Base-by-base conservation (phyloP, 35 echinoderm and acorn worm species). In the Holothuria glaberrima region DNA sequence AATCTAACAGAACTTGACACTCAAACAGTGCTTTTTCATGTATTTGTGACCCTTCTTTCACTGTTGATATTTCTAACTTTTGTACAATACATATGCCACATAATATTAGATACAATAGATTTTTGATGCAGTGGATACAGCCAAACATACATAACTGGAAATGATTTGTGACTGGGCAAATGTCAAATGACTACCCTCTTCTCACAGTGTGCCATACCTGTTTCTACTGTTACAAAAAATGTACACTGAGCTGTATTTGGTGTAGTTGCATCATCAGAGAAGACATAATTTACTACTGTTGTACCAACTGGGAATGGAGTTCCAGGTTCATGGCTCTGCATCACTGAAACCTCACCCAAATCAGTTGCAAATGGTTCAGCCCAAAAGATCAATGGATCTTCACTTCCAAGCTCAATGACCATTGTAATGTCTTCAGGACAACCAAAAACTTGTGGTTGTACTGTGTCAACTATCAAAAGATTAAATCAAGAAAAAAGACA, bases 311-410 rank as follows among this genome's bases (percentile, higher is more conserved):
- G 25, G 30, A 90, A 90, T 67, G 60, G 3, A 52, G 31, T 52
- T 0, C 62, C 85, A 34, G 85, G 85, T 61, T 61, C 25, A 36
- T 84, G 80, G 21, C 46, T 84, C 46, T 54, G 33, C 10, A 84
- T 18, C 34, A 56, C 29, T 24, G 80, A 58, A 30, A 84, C 80
- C 28, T 19, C 80, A 36, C 80, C 80, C 13, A 87, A 9, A 35
- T 87, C 85, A 12, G 64, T 87, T 46, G 85, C 85, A 69, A 71
- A 69, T 22, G 85, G 85, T 20, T 67, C 61, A n/a, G 0, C 21
- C 85, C 85, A 87, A n/a, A 29, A n/a, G n/a, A 87, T 87, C 9
- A 71, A 14, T 22, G 85, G 85, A 29, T 87, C 63, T 69, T 20
- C 41, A 48, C 44, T 52, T 46, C 85, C 85, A n/a, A 87, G 45